Percentiles rank a stretch among this genome's conserved stretches.
These are phyloP conservation scores for Chelonus formosanus DNA, from an alignment of 2,888 invertebrate genomes.

Conservation along the genomic window DNA sequence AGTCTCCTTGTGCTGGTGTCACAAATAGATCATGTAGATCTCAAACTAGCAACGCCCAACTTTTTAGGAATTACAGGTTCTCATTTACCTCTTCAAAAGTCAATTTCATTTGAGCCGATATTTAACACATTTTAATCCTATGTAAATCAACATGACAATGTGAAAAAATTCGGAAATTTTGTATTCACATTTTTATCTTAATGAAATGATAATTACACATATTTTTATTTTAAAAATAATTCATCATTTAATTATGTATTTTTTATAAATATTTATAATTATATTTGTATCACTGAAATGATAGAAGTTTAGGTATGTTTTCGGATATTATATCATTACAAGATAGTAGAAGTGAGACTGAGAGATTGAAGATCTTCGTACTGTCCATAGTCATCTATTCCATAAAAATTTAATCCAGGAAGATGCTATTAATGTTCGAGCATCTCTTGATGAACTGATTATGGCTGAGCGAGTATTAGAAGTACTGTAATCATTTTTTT, in stretches of 20 bases:
- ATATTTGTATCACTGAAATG: slow-evolving; percentile 16
- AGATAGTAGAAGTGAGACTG: slow-evolving; percentile 77
- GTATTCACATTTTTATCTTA: no score
- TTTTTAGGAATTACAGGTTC: slow-evolving; percentile 68
- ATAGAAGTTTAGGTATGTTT: no score
- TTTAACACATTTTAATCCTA: slow-evolving; percentile 12
- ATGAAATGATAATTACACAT: no score
- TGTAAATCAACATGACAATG: slow-evolving; percentile 18
- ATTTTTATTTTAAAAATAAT: no score
- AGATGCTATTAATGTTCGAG: slow-evolving; percentile 61
- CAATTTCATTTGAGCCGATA: slow-evolving; percentile 72
- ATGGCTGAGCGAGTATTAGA: slow-evolving; percentile 65
- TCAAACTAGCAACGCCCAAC: slow-evolving; percentile 64
- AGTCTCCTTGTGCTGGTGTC: slow-evolving; percentile 69
- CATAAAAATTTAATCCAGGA: slow-evolving; percentile 58
- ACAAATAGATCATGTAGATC: slow-evolving; percentile 58
- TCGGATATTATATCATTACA: no score
- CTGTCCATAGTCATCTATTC: slow-evolving; percentile 59
- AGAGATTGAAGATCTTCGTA: slow-evolving; percentile 75
- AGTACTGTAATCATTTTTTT: slow-evolving; percentile 27
- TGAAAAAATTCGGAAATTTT: not conserved
- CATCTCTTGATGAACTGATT: slow-evolving; percentile 63
- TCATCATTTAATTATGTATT: slow-evolving; percentile 1
- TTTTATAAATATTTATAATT: not conserved
- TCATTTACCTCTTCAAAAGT: slow-evolving; percentile 85